phyloP scores from a whole-genome alignment of 1,140 invertebrate species.

The Choristoneura fumiferana region DNA sequence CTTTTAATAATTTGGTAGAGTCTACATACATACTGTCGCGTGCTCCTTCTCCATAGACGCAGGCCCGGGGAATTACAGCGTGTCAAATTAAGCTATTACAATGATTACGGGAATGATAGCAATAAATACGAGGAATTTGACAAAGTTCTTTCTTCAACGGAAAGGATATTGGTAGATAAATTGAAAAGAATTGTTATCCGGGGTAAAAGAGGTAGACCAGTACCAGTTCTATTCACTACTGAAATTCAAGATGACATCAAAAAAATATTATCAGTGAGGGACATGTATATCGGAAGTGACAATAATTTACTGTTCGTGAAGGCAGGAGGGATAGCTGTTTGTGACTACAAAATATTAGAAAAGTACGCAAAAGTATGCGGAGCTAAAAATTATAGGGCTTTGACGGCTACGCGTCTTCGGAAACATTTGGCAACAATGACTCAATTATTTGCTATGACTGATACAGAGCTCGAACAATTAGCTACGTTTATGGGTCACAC shows the following conservation, averaged over 20 bases:
- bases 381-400: slow-evolving; percentile 40
- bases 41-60: too few relatives aligned
- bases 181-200: slow-evolving; percentile 27
- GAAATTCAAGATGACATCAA: slow-evolving; percentile 27
- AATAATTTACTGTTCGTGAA: not conserved
- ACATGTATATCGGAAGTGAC: not conserved
- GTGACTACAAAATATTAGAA: slow-evolving; percentile 21
- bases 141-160: slow-evolving; percentile 6
- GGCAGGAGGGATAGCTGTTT: not conserved
- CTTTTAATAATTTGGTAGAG: too few relatives aligned
- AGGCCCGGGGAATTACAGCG: too few relatives aligned
- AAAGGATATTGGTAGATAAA: slow-evolving; percentile 21
- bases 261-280: slow-evolving; percentile 26
- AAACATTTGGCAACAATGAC: slow-evolving; percentile 53
- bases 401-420: slow-evolving; percentile 40
- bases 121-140: slow-evolving; percentile 25
- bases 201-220: slow-evolving; percentile 24
- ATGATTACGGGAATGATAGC: too few relatives aligned
- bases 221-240: slow-evolving; percentile 25
- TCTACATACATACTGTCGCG: too few relatives aligned
- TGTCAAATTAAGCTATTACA: too few relatives aligned
- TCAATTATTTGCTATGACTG: slow-evolving; percentile 49
- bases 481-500: slow-evolving; percentile 46
- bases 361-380: slow-evolving; percentile 36
- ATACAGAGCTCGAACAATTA: slow-evolving; percentile 44